Evolutionary conservation across 2,797 vertebrate species (phyloP), one percentile per base, ranked within the genome.

Genomic region (Neopelma chrysocephalum): DNA sequence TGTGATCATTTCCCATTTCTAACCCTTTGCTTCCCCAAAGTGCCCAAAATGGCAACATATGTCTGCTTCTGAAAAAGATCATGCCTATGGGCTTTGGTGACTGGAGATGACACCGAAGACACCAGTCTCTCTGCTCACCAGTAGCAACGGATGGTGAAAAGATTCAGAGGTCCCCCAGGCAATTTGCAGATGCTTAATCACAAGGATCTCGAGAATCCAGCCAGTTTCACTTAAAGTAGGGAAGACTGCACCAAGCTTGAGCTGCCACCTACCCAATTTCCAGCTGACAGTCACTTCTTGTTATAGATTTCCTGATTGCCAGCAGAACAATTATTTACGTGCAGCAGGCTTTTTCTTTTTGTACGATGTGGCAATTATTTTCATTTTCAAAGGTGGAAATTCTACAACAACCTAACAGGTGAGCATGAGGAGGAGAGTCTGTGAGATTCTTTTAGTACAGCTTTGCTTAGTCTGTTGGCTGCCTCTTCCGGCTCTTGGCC

Each of bases 401-500:
- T 85, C 64, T 80, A 78, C 29, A 76, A 42, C 34, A 68, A 72
- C 38, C 14, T 48, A 17, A 38, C 2, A 40, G 54, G 27, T 0
- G 0, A 84, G 38, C 31, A 43, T 1, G 12, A 70, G 51, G 45
- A 73, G 34, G 51, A 86, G 96, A 95, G 43, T 58, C 43, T 1
- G 0, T 31, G 50, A 53, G 11, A 34, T 87, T 82, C 51, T 73
- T 76, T 66, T 18, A 60, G 18, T 8, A n/a, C 23, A 79, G 77
- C 22, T 79, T 81, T 91, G 22, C 66, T 90, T 60, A 72, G 13
- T 42, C 26, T 84, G 32, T 27, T 56, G 75, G 73, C 54, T 82
- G 43, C n/a, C 61, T 94, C 43, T 90, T 77, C 36, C 53, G 73
- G 68, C 82, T 89, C 48, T 62, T 6, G 48, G 66, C 38, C 68